Conservation (phyloP, 1,140 invertebrate genomes). For the Drosophila santomea region DNA sequence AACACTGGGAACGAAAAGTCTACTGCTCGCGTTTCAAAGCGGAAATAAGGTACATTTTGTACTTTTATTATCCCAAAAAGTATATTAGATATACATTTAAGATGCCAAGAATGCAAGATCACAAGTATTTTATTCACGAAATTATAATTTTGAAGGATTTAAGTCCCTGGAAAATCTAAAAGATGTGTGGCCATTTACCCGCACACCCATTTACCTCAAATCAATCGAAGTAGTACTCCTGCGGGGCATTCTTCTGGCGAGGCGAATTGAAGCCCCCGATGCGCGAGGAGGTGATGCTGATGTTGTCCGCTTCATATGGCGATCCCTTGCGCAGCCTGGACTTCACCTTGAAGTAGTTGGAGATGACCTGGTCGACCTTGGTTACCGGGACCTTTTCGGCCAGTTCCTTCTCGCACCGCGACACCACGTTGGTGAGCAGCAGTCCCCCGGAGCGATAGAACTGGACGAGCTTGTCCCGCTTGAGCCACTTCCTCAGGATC, state of each 20-base stretch:
- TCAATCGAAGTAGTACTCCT: conserved; percentile 29
- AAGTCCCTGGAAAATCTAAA: background rate
- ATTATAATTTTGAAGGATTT: conserved; percentile 19
- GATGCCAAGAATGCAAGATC: background rate
- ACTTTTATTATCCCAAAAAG: too few relatives aligned
- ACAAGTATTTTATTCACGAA: conserved; percentile 3
- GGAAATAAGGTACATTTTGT: background rate
- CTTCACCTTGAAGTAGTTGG: conserved; percentile 60
- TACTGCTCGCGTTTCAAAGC: background rate
- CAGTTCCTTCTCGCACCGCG: conserved; percentile 58
- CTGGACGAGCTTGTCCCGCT: conserved; percentile 59
- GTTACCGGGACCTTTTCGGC: conserved; percentile 10
- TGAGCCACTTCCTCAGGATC: conserved; percentile 51
- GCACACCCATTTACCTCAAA: background rate
- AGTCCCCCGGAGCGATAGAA: conserved; percentile 66
- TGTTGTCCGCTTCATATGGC: background rate
- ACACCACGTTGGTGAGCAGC: conserved; percentile 51
- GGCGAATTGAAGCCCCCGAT: background rate
- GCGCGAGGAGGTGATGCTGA: conserved; percentile 7
- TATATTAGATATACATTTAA: too few relatives aligned
- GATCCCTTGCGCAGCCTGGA: conserved; percentile 44
- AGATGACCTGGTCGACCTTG: conserved; percentile 49
- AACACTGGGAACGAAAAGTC: conserved; percentile 16
- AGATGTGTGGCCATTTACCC: too few relatives aligned
- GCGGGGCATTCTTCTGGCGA: background rate